These are phyloP conservation scores for Fragum fragum DNA, from an alignment of 2,888 invertebrate species.

Conservation along the genomic window DNA sequence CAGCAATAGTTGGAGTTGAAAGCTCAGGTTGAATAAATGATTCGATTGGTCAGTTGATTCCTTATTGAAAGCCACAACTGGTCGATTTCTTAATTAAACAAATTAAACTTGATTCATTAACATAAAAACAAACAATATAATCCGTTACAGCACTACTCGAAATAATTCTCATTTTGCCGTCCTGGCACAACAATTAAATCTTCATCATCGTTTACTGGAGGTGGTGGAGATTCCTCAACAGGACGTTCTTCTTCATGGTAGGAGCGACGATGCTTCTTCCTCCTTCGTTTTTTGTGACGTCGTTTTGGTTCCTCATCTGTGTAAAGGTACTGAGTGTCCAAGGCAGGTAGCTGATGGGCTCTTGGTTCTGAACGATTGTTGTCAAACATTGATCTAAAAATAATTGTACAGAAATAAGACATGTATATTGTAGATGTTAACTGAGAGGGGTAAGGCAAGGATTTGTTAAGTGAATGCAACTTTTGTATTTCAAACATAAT, in stretches of 20 bases:
- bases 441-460: too few species aligned
- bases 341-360: conserved; percentile 61
- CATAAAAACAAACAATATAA: too few species aligned
- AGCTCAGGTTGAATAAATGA: too few species aligned
- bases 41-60: too few species aligned
- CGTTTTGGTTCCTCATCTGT: conserved; percentile 41
- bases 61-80: too few species aligned
- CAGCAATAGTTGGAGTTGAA: too few species aligned
- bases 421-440: too few species aligned
- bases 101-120: too few species aligned
- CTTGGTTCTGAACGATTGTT: conserved; percentile 51
- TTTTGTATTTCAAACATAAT: too few species aligned
- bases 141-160: conserved; percentile 61
- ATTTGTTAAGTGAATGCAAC: too few species aligned
- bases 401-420: too few species aligned
- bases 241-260: conserved; percentile 10
- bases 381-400: conserved; percentile 62
- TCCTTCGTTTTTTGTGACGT: conserved; percentile 41
- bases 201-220: conserved; percentile 49
- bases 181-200: conserved; percentile 63
- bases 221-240: conserved; percentile 13
- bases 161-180: conserved; percentile 49
- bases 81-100: too few species aligned
- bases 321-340: conserved; percentile 67
- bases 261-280: conserved; percentile 37